A percentile compares a stretch with the other conserved stretches of the same genome.
Conservation (phyloP, 2,888 invertebrate species). For the Callosobruchus maculatus region DNA sequence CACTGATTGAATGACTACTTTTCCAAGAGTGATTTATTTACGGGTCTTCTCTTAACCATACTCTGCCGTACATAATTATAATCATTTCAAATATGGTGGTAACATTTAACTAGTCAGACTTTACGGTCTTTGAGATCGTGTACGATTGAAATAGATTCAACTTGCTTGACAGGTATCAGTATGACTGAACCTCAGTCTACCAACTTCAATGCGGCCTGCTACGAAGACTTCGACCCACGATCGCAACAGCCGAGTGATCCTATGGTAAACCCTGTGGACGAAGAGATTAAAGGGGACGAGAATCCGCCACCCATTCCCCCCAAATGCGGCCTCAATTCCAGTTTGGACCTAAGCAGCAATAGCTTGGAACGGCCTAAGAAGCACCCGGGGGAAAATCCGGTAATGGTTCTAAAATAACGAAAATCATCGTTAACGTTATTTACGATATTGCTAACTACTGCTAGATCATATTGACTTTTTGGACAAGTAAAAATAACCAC, state of each 20-base stretch:
- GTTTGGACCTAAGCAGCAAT: slow-evolving; percentile 33
- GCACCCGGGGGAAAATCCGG: not conserved
- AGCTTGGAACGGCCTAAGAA: slow-evolving; percentile 28
- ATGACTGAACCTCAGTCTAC: slow-evolving; percentile 46
- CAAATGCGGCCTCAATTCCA: slow-evolving; percentile 40
- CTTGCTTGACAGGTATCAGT: slow-evolving; percentile 42
- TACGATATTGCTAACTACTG: too few species aligned
- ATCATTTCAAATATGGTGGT: too few species aligned
- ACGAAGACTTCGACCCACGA: slow-evolving; percentile 46
- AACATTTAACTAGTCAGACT: too few species aligned
- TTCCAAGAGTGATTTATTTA: too few species aligned
- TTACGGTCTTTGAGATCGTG: too few species aligned
- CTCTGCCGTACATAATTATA: too few species aligned
- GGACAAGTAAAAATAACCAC: too few species aligned
- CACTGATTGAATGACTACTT: too few species aligned
- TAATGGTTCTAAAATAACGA: not conserved
- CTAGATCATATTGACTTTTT: too few species aligned
- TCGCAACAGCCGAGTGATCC: slow-evolving; percentile 38
- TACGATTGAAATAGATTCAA: too few species aligned
- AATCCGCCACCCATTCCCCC: slow-evolving; percentile 46
- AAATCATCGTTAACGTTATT: too few species aligned
- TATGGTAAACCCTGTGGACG: not conserved
- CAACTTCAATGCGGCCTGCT: slow-evolving; percentile 47
- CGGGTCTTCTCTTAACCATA: too few species aligned
- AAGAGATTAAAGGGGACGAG: slow-evolving; percentile 25